Evolutionary conservation across 37 sponge, comb jelly and placozoan genomes (phyloP).

Genomic region (Oscarella lobularis): DNA sequence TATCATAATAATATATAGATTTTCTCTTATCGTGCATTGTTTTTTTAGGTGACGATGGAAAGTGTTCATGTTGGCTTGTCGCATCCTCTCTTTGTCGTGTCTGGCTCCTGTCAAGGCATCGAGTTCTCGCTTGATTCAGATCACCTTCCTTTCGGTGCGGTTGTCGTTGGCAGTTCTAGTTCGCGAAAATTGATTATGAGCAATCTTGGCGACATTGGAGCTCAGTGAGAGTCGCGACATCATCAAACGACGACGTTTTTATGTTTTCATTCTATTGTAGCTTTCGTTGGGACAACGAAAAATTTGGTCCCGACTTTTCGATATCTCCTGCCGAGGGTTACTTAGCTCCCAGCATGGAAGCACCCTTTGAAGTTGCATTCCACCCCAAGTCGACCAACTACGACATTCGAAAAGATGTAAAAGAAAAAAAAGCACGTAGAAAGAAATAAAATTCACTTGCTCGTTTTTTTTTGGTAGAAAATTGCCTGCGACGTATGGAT

Average conservation of each 20-base stretch:
- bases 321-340: conserved; percentile 82
- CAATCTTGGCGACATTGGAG: conserved; percentile 90
- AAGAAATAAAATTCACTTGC: too few relatives aligned
- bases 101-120: conserved; percentile 72
- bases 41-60: conserved; percentile 71
- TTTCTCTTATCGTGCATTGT: not conserved
- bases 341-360: conserved; percentile 91
- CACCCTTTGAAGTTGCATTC: conserved; percentile 68
- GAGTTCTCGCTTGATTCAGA: conserved; percentile 65
- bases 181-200: conserved; percentile 61
- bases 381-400: conserved; percentile 47
- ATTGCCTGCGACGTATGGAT: conserved; percentile 14
- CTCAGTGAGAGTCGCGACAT: conserved; percentile 23
- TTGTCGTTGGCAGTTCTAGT: conserved; percentile 68
- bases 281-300: conserved; percentile 61
- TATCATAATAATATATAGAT: too few relatives aligned
- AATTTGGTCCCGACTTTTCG: conserved; percentile 80
- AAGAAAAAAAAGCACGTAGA: too few relatives aligned
- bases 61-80: conserved; percentile 29
- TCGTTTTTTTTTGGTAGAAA: conserved; percentile 3
- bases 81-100: conserved; percentile 72
- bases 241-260: not conserved
- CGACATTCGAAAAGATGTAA: conserved; percentile 70
- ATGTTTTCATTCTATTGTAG: conserved; percentile 12
- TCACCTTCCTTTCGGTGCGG: conserved; percentile 85